Base-by-base conservation (phyloP, 2,888 invertebrate genomes). In the Agriopis leucophaearia region DNA sequence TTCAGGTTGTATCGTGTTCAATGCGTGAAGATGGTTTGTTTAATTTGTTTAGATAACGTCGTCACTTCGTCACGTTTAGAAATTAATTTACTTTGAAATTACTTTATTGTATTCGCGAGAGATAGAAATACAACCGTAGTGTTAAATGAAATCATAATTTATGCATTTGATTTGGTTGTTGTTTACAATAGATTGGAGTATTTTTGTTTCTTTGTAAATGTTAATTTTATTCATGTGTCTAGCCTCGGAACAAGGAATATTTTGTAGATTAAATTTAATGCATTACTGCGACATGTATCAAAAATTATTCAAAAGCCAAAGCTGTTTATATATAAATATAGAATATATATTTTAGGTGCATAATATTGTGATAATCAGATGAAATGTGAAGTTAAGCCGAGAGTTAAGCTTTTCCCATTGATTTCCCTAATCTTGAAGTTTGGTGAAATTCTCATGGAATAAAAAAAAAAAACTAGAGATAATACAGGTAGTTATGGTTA, bases 31-130 rank as follows among this genome's bases (percentile, higher is more conserved):
- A 63, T 60, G 71, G 69, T 56, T 69, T 74, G 66, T 73, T 75
- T 80, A 76, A 77, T 74, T 76, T 77, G 74, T 73, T 40, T 51
- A 64, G 80, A 84, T 84, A 82, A 70, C 80, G 83, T 84, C 83
- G 72, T 77, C 80, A 61, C 69, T 50, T 69, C 69, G 70, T 71
- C 65, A 69, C 60, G 60, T 64, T 52, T 56, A 40, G 27, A 45
- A 56, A 44, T 64, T 61, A 55, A 64, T 56, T 69, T 51, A 56
- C 16, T 47, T 38, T 59, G 59, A 13, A 40, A 56, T 27, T 4
- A 40, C 10, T 55, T 42, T 38, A 54, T 54, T 54, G 38, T 55
- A 5, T 27, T n/a, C 13, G 42, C 8, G 10, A 44, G 8, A 13
- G n/a, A 55, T 55, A 47, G 1, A 36, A 16, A 35, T 8, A 51